Evolutionary conservation across 2,888 invertebrate genomes (phyloP).

Genomic region (Melanophora roralis): DNA sequence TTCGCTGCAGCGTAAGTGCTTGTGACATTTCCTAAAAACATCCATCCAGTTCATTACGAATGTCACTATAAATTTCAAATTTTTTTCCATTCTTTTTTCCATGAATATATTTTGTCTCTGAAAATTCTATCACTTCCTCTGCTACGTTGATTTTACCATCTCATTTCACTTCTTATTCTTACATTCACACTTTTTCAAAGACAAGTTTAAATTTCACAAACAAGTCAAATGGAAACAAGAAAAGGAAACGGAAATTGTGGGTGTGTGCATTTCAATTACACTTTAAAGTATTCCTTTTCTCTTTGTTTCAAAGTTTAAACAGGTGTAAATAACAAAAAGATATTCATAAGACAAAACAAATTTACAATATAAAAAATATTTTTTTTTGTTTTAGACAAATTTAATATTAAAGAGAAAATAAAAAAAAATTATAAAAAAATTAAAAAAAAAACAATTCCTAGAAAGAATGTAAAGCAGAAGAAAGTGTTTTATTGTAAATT

Average conservation of each 20-base stretch:
- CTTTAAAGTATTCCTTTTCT: not conserved
- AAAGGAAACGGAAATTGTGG: constrained; percentile 44
- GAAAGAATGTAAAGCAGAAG: not conserved
- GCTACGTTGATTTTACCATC: not conserved
- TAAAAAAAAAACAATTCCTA: constrained; percentile 4
- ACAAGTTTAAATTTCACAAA: constrained; percentile 6
- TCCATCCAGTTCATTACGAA: no score
- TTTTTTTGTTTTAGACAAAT: not conserved
- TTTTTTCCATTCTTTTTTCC: not conserved
- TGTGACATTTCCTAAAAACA: no score
- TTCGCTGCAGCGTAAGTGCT: no score
- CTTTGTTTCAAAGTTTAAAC: not conserved
- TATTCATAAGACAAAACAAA: not conserved
- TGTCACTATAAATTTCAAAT: no score
- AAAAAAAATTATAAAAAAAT: not conserved
- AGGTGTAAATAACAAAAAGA: constrained; percentile 5
- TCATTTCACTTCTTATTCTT: not conserved
- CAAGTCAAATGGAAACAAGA: constrained; percentile 16
- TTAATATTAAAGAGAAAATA: not conserved
- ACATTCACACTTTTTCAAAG: not conserved
- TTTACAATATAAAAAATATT: no score
- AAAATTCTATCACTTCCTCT: not conserved
- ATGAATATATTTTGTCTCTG: no score
- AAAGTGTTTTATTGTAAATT: not conserved
- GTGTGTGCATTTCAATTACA: constrained; percentile 12